Percentiles rank a stretch among this genome's conserved stretches.
Conservation (phyloP, 2,888 invertebrate species). For the Plemyria rubiginata region DNA sequence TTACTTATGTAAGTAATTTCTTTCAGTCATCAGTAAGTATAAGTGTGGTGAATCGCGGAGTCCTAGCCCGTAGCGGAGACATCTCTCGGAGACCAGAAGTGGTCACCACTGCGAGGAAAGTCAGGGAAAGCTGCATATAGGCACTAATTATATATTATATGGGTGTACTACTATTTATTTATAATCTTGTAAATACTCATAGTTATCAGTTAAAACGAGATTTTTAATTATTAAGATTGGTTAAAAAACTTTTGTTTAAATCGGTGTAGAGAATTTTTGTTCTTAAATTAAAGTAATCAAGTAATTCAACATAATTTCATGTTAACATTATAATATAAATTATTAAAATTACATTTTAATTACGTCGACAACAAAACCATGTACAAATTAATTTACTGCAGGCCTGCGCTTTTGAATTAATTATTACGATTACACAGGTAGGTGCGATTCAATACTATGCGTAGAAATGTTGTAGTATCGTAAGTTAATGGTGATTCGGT, state of each 20-base stretch:
- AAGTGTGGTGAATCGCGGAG: slow-evolving; percentile 87
- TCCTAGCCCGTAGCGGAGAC: slow-evolving; percentile 80
- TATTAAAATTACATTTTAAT: too few species aligned
- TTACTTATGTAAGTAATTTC: background rate
- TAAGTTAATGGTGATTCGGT: too few species aligned
- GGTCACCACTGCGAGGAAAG: slow-evolving; percentile 91
- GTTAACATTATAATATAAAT: too few species aligned
- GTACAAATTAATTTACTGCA: background rate
- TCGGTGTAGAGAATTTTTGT: too few species aligned
- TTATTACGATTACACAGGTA: background rate
- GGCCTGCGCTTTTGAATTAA: background rate
- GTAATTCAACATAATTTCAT: too few species aligned
- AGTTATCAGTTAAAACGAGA: too few species aligned
- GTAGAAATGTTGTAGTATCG: background rate
- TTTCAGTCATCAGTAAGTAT: slow-evolving; percentile 90
- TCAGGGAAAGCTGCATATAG: slow-evolving; percentile 95
- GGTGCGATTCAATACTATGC: background rate
- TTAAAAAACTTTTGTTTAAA: too few species aligned
- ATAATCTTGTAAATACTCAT: too few species aligned
- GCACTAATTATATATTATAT: background rate
- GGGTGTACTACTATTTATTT: too few species aligned
- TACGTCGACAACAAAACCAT: too few species aligned
- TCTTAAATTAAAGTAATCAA: too few species aligned
- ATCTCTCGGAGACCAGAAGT: slow-evolving; percentile 89
- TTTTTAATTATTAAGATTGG: too few species aligned